Conservation (phyloP, 2,888 invertebrate species). For the Pterobdella sp. region DNA sequence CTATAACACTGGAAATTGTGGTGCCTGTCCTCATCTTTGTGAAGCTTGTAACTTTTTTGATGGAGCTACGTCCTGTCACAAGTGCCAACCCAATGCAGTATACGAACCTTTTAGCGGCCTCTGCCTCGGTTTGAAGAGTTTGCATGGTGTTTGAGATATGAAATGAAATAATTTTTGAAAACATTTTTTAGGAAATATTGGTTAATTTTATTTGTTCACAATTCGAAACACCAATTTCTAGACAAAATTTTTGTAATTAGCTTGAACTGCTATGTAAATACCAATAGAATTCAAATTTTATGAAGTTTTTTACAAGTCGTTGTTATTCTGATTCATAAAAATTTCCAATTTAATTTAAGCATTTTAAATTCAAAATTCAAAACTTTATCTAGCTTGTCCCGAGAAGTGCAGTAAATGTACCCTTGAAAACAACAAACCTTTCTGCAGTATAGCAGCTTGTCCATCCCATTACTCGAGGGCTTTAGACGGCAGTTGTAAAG, state of each 20-base stretch:
- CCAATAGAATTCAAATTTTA: too few species aligned
- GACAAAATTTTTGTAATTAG: not conserved
- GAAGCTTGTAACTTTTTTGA: conserved; percentile 23
- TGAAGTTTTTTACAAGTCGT: too few species aligned
- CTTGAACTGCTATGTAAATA: too few species aligned
- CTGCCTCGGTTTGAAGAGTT: conserved; percentile 32
- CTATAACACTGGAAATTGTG: conserved; percentile 33
- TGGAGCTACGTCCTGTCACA: conserved; percentile 30
- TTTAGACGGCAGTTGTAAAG: conserved; percentile 27
- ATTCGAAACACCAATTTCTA: not conserved
- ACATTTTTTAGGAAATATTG: not conserved
- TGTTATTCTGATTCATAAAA: too few species aligned
- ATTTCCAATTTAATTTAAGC: too few species aligned
- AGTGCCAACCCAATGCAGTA: conserved; percentile 26
- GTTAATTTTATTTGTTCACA: not conserved
- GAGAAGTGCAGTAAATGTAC: conserved; percentile 19
- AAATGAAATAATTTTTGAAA: too few species aligned
- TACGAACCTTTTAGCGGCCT: conserved; percentile 23
- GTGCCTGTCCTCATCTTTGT: conserved; percentile 32
- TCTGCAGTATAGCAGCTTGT: conserved; percentile 22
- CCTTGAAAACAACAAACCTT: not conserved
- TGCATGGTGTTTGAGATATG: too few species aligned
- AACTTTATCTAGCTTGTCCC: conserved; percentile 31
- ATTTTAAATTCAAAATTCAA: too few species aligned
- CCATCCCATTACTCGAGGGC: conserved; percentile 18